Evolutionary conservation across 2,113 vertebrate genomes (phyloP).

Genomic region (Fregata magnificens): DNA sequence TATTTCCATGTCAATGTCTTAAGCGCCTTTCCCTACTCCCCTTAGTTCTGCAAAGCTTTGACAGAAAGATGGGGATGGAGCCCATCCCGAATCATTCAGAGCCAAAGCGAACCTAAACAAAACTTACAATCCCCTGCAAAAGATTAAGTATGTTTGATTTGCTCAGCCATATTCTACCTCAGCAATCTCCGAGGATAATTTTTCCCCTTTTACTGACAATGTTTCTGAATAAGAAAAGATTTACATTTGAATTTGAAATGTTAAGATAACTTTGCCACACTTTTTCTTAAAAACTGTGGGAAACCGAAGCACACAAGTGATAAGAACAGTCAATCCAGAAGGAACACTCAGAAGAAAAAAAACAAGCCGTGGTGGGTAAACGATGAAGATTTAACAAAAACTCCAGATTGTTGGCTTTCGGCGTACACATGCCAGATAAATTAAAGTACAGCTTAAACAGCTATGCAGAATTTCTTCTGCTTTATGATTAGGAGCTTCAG

Average conservation of each 20-base stretch:
- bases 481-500: not conserved
- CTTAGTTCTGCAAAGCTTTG: not conserved
- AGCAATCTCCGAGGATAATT: not conserved
- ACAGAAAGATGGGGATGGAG: not conserved
- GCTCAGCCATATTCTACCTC: not conserved
- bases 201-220: not conserved
- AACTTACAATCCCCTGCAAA: not conserved
- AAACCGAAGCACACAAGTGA: not conserved
- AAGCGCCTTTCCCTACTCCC: not conserved
- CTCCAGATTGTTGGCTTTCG: not conserved
- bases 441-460: not conserved
- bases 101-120: not conserved
- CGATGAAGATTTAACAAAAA: not conserved
- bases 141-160: not conserved
- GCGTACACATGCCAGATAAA: accelerated
- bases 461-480: not conserved
- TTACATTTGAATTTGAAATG: conserved; percentile 19
- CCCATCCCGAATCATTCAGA: not conserved
- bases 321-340: not conserved
- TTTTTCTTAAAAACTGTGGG: not conserved
- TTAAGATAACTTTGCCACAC: not conserved
- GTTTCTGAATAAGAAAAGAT: not conserved
- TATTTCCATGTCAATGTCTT: not conserved
- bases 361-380: not conserved
- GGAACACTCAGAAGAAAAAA: not conserved